Evolutionary conservation across 2,113 vertebrate species (phyloP), one percentile per base, ranked within the genome.

Genomic region (Mustela lutreola): DNA sequence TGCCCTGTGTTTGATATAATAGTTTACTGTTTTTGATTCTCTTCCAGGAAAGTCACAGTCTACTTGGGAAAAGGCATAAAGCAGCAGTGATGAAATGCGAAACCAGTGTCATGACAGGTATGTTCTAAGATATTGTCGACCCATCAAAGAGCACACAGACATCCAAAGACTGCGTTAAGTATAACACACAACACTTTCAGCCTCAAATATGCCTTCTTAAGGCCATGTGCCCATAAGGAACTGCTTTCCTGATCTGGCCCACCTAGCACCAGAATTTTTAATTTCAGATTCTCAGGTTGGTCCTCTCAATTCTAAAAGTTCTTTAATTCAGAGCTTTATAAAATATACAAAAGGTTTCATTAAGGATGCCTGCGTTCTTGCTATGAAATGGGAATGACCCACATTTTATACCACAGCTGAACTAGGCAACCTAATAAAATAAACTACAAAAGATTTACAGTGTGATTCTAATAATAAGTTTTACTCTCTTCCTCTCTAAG

Each of bases 371-470:
- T 87, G 16, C 48, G 1, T 84, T 50, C 62, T 85, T n/a, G 0
- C n/a, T 89, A 2, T 81, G 53, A 39, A 80, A 94, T 31, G 9
- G 75, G 33, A 95, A 86, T 92, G 73, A 78, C 90, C 92, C 93
- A 85, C 36, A 93, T 97, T 97, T 95, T 76, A 89, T 22, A 48
- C 19, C 31, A 79, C 39, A 86, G 60, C 39, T 79, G 67, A 94
- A 73, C 42, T 81, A 91, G 60, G 14, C 67, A 92, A 92, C 81
- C 48, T 88, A 85, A 94, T 88, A 90, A 93, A 95, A 94, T 58
- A 96, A 93, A 94, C 56, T 19, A 39, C 8, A 42, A 56, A 94
- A 92, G 42, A 90, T 87, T 90, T 78, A 58, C 12, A 85, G 33
- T 39, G n/a, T 21, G 15, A 95, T 62, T 83, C 26, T 85, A 84